Percentiles rank a stretch among this genome's conserved stretches.
These are phyloP conservation scores for Drosophila kurseongensis DNA, from an alignment of 1,140 invertebrate species.

Conservation along the genomic window DNA sequence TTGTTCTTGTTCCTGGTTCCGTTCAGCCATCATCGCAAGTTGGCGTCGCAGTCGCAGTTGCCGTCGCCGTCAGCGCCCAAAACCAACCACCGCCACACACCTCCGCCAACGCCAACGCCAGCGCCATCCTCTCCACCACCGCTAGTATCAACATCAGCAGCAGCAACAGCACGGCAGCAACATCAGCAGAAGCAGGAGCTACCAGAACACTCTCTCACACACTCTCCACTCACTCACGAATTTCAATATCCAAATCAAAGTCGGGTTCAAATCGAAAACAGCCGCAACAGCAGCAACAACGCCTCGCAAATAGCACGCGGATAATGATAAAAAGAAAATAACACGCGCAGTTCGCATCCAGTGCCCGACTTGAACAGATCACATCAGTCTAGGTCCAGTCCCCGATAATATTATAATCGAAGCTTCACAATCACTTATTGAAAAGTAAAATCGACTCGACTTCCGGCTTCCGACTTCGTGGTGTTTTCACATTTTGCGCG, in stretches of 20 bases:
- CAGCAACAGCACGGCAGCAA: slow-evolving; percentile 30
- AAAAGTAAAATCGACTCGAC: slow-evolving; percentile 31
- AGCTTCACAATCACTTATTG: slow-evolving; percentile 7
- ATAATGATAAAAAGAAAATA: slow-evolving; percentile 73
- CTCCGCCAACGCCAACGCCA: slow-evolving; percentile 33
- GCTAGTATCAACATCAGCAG: slow-evolving; percentile 41
- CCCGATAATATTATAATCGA: slow-evolving; percentile 15
- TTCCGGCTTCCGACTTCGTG: slow-evolving; percentile 48
- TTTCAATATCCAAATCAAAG: slow-evolving; percentile 84
- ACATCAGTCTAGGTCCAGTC: slow-evolving; percentile 27
- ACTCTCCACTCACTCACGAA: slow-evolving; percentile 69
- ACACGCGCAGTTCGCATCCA: slow-evolving; percentile 58
- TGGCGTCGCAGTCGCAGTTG: slow-evolving; percentile 35
- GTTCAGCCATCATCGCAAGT: slow-evolving; percentile 44
- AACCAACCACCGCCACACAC: slow-evolving; percentile 56
- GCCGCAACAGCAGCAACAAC: slow-evolving; percentile 84
- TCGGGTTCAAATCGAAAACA: slow-evolving; percentile 84
- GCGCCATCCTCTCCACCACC: slow-evolving; percentile 51
- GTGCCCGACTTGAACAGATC: slow-evolving; percentile 41
- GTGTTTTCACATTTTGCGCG: slow-evolving; percentile 57
- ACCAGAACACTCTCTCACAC: slow-evolving; percentile 38
- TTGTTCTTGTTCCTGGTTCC: slow-evolving; percentile 34
- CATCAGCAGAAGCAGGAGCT: slow-evolving; percentile 43
- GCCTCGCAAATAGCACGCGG: slow-evolving; percentile 77
- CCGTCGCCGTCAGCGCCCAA: slow-evolving; percentile 58